Evolutionary conservation across 2,888 invertebrate genomes (phyloP), one percentile per base, ranked within the genome.

Genomic region (Sminthurinus aureus): DNA sequence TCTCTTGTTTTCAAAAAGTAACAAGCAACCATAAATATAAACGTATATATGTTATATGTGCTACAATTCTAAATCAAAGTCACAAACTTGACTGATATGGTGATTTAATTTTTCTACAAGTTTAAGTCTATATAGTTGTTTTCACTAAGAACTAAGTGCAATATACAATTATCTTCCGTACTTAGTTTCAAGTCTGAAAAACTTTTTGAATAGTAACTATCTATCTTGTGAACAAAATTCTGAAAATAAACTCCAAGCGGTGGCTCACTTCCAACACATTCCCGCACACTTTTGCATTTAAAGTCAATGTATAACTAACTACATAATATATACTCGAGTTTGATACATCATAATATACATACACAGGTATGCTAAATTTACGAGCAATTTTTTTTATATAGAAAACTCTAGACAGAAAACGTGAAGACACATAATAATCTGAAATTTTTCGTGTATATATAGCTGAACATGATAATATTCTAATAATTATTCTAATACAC

Each of bases 241-340:
- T 82, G 52, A 83, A 83, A 83, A 83, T 83, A 83, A 77, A 78
- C 83, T 51, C 26, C 22, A 20, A 38, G 38, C 11, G 58, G 79
- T 83, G 83, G 83, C 83, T 83, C 79, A 71, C 76, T 83, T 83
- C 83, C 83, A 83, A 79, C 71, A 78, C 26, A 71, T 52, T 58
- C 22, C 77, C 64, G 78, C 83, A 69, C 78, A 77, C 58, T 71
- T 52, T 51, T 24, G 38, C 79, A 51, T 80, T 80, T 80, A 58
- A 80, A 80, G 51, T 80, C 67, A 50, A n/a, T n/a, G 20, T 20
- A 51, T 80, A 38, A 69, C 26, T 50, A 26, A 38, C n/a, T 58
- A n/a, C 52, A 52, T 38, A 38, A 11, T 58, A n/a, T n/a, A 52
- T 38, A 4, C 38, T 38, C 38, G 6, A 38, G 38, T 38, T 38